These are phyloP conservation scores for Platyrinchus mystaceus DNA, from an alignment of 2,797 vertebrate species.

Conservation along the genomic window DNA sequence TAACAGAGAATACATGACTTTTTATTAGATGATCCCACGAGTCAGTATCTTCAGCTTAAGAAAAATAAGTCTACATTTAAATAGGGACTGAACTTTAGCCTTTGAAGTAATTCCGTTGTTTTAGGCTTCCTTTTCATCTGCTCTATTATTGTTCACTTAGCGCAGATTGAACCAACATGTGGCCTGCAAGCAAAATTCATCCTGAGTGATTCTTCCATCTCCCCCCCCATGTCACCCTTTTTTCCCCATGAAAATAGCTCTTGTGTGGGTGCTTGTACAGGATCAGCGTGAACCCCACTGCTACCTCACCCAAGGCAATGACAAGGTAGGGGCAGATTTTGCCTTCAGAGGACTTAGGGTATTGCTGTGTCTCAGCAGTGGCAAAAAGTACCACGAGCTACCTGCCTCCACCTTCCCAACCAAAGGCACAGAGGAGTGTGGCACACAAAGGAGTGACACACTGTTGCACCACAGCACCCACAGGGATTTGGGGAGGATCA, in stretches of 20 bases:
- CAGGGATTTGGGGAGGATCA: not conserved
- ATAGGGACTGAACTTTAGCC: not conserved
- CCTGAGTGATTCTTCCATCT: not conserved
- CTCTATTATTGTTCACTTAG: not conserved
- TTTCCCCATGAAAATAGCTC: not conserved
- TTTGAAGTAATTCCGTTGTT: not conserved
- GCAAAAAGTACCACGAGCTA: not conserved
- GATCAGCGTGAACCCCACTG: not conserved
- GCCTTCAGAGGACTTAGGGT: not conserved
- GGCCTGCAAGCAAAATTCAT: not conserved
- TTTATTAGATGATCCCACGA: not conserved
- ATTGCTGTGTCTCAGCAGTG: not conserved
- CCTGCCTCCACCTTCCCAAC: not conserved
- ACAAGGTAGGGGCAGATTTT: not conserved
- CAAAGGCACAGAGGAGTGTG: rapidly evolving
- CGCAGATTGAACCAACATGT: not conserved
- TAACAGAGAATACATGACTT: not conserved
- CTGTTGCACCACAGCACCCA: not conserved
- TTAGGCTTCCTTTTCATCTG: not conserved
- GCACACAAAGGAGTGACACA: not conserved
- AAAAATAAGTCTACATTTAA: not conserved
- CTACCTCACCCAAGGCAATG: not conserved
- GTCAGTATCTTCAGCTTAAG: not conserved
- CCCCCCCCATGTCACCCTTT: not conserved
- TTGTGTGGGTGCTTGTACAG: not conserved